Base-by-base conservation (phyloP, 2,113 vertebrate genomes). In the Bungarus multicinctus region DNA sequence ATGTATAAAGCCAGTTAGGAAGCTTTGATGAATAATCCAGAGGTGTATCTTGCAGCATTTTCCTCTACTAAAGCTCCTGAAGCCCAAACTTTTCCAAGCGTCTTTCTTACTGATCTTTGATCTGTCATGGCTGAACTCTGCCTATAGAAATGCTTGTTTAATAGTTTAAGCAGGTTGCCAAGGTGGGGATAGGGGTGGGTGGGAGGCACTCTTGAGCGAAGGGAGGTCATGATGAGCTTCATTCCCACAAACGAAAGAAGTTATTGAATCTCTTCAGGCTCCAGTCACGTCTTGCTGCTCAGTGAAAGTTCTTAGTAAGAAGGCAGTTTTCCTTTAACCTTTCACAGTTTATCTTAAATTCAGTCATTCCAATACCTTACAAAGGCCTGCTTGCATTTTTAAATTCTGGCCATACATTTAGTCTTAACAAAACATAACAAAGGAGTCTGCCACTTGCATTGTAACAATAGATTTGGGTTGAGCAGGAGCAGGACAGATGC, bases 241-340 rank as follows among this genome's bases (percentile, higher is more conserved):
- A 23, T 69, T 91, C 34, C 57, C 50, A 22, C 50, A 50, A 92
- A 87, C 34, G 53, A 54, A 85, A 89, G 86, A 58, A 86, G 47
- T 34, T 69, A 2, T 52, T 8, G 39, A 3, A 64, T 4, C 0
- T 1, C 57, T 55, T 69, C 60, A 14, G 45, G 25, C 53, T 92
- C 69, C 11, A 5, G 18, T 60, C 5, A 0, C 3, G 85, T 39
- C 89, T 14, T 7, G 0, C 0, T 85, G 85, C 60, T 7, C 0
- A 1, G 22, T 50, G 8, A 27, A 91, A n/a, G 0, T 20, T 18
- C 87, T 14, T 10, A 0, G 64, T 47, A 55, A 43, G 25, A 87
- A 89, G 9, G 52, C 91, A 93, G 0, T 52, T 10, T 86, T 86
- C 2, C 23, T 2, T 93, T 1, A 39, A 93, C 60, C 10, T 93